Percentiles rank a stretch among this genome's conserved stretches.
Conservation (phyloP, 2,113 vertebrate species). For the Micronycteris hirsuta region DNA sequence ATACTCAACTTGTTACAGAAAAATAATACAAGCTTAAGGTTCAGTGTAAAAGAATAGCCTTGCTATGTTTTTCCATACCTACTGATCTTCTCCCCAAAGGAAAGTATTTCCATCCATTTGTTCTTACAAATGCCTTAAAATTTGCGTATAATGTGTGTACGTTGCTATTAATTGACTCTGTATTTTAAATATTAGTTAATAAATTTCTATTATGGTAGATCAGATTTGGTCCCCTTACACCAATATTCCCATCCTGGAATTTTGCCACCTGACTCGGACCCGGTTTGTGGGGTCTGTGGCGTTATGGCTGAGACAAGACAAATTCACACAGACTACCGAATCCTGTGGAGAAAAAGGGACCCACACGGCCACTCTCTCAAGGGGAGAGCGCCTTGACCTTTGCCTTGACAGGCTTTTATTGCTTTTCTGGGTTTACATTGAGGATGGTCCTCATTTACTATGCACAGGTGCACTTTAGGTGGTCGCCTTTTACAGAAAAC, state of each 20-base stretch:
- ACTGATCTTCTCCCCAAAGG: background rate
- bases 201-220: background rate
- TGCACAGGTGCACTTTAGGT: too few species aligned
- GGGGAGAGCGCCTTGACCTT: too few species aligned
- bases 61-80: background rate
- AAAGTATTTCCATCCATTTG: background rate
- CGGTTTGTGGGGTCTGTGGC: too few species aligned
- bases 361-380: too few species aligned
- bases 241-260: background rate
- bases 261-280: too few species aligned
- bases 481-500: too few species aligned
- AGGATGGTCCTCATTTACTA: too few species aligned
- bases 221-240: background rate
- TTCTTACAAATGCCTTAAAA: background rate
- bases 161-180: background rate
- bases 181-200: background rate
- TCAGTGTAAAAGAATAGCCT: background rate
- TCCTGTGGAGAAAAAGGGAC: too few species aligned
- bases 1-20: background rate
- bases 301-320: too few species aligned
- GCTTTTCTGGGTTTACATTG: too few species aligned
- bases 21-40: background rate
- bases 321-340: too few species aligned
- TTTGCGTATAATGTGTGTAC: background rate
- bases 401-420: too few species aligned